Evolutionary conservation across 2,888 invertebrate species (phyloP).

Genomic region (Labia minor): DNA sequence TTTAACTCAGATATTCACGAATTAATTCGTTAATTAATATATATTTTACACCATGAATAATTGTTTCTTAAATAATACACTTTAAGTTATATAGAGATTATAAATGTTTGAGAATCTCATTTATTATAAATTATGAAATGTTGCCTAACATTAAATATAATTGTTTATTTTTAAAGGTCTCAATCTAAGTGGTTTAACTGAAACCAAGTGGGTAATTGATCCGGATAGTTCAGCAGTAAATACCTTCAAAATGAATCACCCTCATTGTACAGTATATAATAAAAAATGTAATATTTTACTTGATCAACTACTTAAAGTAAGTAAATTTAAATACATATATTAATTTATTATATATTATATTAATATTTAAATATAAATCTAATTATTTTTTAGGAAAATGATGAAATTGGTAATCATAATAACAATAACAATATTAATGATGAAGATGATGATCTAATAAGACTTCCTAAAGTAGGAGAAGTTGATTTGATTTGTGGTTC

Average conservation of each 20-base stretch:
- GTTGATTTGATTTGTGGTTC: slow-evolving; percentile 77
- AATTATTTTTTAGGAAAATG: slow-evolving; percentile 32
- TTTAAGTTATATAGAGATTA: too few relatives aligned
- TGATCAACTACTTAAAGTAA: slow-evolving; percentile 52
- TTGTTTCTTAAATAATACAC: too few relatives aligned
- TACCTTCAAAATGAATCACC: slow-evolving; percentile 67
- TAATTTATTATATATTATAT: too few relatives aligned
- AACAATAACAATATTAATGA: too few relatives aligned
- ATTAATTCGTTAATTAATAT: slow-evolving; percentile 16
- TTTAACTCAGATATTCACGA: slow-evolving; percentile 15
- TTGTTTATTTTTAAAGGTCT: slow-evolving; percentile 46
- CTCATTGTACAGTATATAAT: slow-evolving; percentile 60
- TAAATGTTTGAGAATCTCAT: too few relatives aligned
- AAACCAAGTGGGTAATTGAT: slow-evolving; percentile 72
- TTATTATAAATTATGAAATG: too few relatives aligned
- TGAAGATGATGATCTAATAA: too few relatives aligned
- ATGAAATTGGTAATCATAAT: slow-evolving; percentile 40
- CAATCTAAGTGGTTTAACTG: slow-evolving; percentile 55
- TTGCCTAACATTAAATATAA: too few relatives aligned
- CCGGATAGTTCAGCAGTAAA: slow-evolving; percentile 64
- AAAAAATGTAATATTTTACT: slow-evolving; percentile 70
- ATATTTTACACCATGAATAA: too few relatives aligned
- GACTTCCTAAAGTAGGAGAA: slow-evolving; percentile 62
- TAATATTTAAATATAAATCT: background rate
- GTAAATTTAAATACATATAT: too few relatives aligned